phyloP scores from a whole-genome alignment of 1,140 invertebrate species.

The Marisa cornuarietis region DNA sequence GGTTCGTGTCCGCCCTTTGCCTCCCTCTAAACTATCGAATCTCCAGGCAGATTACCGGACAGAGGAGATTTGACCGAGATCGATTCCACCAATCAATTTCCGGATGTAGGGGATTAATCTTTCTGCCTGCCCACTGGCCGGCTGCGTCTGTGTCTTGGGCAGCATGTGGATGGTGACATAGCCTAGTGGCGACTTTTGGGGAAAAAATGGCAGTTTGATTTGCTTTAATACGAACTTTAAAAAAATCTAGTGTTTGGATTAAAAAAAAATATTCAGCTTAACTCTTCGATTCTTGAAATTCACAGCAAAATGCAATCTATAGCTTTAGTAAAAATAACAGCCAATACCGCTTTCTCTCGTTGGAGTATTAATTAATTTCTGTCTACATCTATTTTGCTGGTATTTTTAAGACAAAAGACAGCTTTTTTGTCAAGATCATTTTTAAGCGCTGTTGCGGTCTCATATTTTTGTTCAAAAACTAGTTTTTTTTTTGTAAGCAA shows the following conservation, averaged over 20 bases:
- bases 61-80: constrained; percentile 4
- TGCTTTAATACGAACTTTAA: background rate
- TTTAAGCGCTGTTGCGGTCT: no score
- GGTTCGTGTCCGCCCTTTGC: background rate
- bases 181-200: background rate
- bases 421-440: no score
- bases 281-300: background rate
- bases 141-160: background rate
- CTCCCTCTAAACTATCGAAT: background rate
- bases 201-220: background rate
- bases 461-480: no score
- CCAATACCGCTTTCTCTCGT: no score
- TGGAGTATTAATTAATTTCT: no score
- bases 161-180: background rate
- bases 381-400: no score
- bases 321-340: no score
- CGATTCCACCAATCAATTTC: constrained; percentile 8
- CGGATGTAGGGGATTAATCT: constrained; percentile 5
- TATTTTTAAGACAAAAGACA: no score
- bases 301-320: no score
- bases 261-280: background rate
- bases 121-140: background rate
- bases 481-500: no score
- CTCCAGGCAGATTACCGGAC: background rate
- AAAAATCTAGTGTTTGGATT: background rate